phyloP scores from a whole-genome alignment of 2,113 vertebrate genomes.

The Ceyx cyanopectus region DNA sequence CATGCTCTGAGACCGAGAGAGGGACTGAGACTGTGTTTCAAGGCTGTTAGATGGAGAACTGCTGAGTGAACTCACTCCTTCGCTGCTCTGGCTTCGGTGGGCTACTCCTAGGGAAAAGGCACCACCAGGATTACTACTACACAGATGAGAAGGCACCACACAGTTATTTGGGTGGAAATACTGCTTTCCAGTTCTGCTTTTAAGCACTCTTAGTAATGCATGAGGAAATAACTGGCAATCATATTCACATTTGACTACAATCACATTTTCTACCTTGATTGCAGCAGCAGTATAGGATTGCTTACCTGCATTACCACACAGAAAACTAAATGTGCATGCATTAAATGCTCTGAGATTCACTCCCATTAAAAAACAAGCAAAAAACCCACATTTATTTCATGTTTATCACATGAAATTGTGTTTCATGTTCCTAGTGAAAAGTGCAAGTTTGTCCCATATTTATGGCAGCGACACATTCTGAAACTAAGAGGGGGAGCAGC shows the following conservation, averaged over 20 bases:
- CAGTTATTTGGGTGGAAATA: not conserved
- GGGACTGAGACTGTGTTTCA: constrained; percentile 96
- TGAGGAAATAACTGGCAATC: not conserved
- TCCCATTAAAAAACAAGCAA: not conserved
- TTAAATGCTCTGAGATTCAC: not conserved
- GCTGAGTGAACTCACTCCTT: constrained; percentile 98
- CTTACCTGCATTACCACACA: not conserved
- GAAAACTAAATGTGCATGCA: not conserved
- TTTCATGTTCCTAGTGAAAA: not conserved
- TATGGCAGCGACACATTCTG: not conserved
- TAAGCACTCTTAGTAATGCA: not conserved
- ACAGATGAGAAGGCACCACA: not conserved
- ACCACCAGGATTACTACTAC: not conserved
- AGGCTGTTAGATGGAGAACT: constrained; percentile 99
- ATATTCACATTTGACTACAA: not conserved
- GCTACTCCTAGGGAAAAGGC: constrained; percentile 85
- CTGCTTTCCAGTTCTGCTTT: not conserved
- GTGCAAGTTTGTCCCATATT: not conserved
- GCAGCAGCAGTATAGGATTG: not conserved
- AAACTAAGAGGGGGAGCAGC: not conserved
- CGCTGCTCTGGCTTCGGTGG: constrained; percentile 98
- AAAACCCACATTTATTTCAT: too few relatives aligned
- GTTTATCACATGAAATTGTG: not conserved
- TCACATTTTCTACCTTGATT: not conserved
- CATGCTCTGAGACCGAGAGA: constrained; percentile 99